These are phyloP conservation scores for Pimpla rufipes DNA, from an alignment of 2,888 invertebrate species.

Conservation along the genomic window DNA sequence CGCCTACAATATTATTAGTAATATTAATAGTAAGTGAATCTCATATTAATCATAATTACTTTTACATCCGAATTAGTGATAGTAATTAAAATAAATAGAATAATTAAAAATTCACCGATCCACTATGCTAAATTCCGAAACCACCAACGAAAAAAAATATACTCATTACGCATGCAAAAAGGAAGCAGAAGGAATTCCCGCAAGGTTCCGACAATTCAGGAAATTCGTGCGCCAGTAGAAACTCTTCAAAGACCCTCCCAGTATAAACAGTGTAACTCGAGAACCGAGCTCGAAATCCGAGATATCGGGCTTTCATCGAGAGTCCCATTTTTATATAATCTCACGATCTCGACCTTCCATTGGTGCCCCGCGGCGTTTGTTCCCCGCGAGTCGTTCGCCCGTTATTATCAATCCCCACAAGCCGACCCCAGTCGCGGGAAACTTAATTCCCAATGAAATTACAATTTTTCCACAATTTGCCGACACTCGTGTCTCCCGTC, in stretches of 20 bases:
- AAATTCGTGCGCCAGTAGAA: neutral
- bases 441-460: neutral
- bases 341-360: slow-evolving; percentile 4
- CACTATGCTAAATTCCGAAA: slow-evolving; percentile 1
- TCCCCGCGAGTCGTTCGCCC: slow-evolving; percentile 7
- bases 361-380: neutral
- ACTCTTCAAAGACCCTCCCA: slow-evolving; percentile 10
- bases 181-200: neutral
- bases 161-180: slow-evolving; percentile 8
- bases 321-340: slow-evolving; percentile 20
- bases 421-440: neutral
- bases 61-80: too few relatives aligned
- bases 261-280: slow-evolving; percentile 3
- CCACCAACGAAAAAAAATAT: neutral
- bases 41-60: too few relatives aligned
- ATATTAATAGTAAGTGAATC: too few relatives aligned
- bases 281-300: neutral
- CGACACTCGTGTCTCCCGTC: neutral
- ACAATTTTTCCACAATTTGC: neutral
- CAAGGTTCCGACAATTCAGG: neutral
- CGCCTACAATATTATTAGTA: too few relatives aligned
- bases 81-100: too few relatives aligned
- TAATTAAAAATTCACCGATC: too few relatives aligned
- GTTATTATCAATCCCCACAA: slow-evolving; percentile 8
- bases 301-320: slow-evolving; percentile 13